Base-by-base conservation (phyloP, 2,113 vertebrate species). In the Ptilonorhynchus violaceus region DNA sequence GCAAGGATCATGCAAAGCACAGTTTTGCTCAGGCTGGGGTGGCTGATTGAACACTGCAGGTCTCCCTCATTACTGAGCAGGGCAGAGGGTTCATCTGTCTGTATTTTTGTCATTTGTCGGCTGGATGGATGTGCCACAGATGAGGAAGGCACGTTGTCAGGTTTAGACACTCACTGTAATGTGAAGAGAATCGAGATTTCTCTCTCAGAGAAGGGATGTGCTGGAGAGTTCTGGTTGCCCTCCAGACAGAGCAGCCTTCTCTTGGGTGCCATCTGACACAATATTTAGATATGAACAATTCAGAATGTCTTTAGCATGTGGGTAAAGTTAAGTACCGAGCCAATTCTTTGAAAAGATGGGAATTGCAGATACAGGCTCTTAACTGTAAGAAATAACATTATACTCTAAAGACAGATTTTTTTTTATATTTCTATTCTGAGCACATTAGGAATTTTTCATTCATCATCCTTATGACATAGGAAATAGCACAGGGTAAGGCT, bases 391-490 rank as follows among this genome's bases (percentile, higher is more conserved):
- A 81, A 93, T 39, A 74, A 52, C 25, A 18, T 75, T 39, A 33
- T 16, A 37, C 20, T 64, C 21, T 56, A 85, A 76, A 93, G 31
- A 27, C 16, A 85, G 33, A 5, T 81, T 9, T 47, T 53, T 76
- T 81, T 72, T 14, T 42, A 39, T 72, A 78, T 67, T 78, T 72
- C 37, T 55, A 84, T 82, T 79, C 69, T 37, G 58, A 5, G 1
- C 56, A 88, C 56, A 78, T 72, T 52, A 82, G 60, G 31, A 93
- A 59, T 64, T 85, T 89, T 96, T 89, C 15, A 66, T 82, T 95
- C 3, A 1, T 19, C 56, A 47, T 60, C 64, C 52, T 70, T n/a
- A 14, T 27, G 35, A 33, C 2, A 8, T 23, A 70, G 77, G 35
- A 86, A 90, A 72, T 49, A 93, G 60, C 52, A 41, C 21, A 78